Evolutionary conservation across 1,140 invertebrate species (phyloP).

Genomic region (Drosophila baimaii): DNA sequence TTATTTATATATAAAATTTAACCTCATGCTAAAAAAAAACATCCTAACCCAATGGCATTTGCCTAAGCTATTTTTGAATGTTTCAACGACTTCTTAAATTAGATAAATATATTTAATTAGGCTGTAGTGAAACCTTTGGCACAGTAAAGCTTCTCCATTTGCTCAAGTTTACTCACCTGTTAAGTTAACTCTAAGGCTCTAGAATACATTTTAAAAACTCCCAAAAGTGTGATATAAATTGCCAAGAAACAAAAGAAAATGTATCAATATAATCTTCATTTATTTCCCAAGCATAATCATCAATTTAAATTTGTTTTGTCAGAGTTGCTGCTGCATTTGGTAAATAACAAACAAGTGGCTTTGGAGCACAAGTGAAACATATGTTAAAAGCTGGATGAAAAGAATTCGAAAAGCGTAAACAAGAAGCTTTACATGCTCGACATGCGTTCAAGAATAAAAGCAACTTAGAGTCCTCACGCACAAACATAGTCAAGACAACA

Average conservation of each 20-base stretch:
- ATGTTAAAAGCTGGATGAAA: slow-evolving; percentile 56
- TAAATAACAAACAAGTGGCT: slow-evolving; percentile 56
- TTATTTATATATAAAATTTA: background rate
- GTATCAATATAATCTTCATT: background rate
- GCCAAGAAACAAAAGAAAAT: background rate
- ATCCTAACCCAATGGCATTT: slow-evolving; percentile 61
- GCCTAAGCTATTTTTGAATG: background rate
- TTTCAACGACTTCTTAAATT: slow-evolving; percentile 12
- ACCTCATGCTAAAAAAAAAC: slow-evolving; percentile 47
- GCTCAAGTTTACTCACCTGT: slow-evolving; percentile 71
- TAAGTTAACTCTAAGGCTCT: slow-evolving; percentile 3
- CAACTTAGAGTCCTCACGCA: slow-evolving; percentile 13
- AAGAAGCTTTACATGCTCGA: slow-evolving; percentile 56
- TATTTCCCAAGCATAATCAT: slow-evolving; percentile 41
- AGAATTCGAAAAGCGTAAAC: slow-evolving; percentile 23
- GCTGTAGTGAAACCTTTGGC: background rate
- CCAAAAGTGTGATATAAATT: too few species aligned
- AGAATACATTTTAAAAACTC: background rate
- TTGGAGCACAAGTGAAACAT: slow-evolving; percentile 63
- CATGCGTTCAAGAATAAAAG: slow-evolving; percentile 27
- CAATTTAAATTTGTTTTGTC: slow-evolving; percentile 62
- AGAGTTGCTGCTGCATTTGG: slow-evolving; percentile 53
- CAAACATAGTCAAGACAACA: slow-evolving; percentile 51
- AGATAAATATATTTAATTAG: slow-evolving; percentile 15
- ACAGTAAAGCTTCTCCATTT: background rate